Conservation (phyloP, 2,888 invertebrate species). For the Leptopterna dolabrata region DNA sequence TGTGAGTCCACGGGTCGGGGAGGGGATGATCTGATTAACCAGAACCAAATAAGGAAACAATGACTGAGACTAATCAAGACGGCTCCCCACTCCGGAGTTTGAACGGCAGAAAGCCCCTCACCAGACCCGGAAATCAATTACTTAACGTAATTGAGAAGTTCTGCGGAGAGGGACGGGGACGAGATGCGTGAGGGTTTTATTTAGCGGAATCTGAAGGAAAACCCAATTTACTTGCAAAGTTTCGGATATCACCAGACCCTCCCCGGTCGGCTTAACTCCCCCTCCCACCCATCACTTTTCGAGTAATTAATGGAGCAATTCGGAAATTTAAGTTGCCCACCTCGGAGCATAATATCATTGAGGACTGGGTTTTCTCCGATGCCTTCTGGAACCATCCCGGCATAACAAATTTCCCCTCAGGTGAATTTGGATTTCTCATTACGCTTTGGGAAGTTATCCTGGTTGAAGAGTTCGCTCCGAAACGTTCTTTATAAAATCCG, state of each 20-base stretch:
- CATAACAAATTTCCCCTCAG: neutral
- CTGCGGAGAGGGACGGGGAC: neutral
- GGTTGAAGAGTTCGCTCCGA: neutral
- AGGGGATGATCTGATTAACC: slow-evolving; percentile 39
- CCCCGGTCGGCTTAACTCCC: neutral
- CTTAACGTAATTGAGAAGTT: slow-evolving; percentile 48
- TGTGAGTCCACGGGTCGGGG: neutral
- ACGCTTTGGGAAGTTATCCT: neutral
- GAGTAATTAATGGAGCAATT: slow-evolving; percentile 14
- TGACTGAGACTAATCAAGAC: slow-evolving; percentile 34
- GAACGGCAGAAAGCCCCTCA: slow-evolving; percentile 20
- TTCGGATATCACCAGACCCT: neutral
- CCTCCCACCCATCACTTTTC: neutral
- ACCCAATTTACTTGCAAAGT: slow-evolving; percentile 38
- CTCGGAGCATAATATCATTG: neutral
- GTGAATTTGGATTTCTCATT: neutral
- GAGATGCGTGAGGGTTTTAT: slow-evolving; percentile 41
- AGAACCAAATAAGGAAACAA: slow-evolving; percentile 44
- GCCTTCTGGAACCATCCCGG: neutral
- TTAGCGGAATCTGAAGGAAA: slow-evolving; percentile 34
- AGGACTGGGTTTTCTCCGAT: neutral
- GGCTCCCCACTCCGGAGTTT: neutral
- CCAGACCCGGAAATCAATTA: slow-evolving; percentile 35
- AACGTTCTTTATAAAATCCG: too few relatives aligned
- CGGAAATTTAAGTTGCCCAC: slow-evolving; percentile 10